Conservation (phyloP, 2,797 vertebrate genomes). For the Mustela erminea region DNA sequence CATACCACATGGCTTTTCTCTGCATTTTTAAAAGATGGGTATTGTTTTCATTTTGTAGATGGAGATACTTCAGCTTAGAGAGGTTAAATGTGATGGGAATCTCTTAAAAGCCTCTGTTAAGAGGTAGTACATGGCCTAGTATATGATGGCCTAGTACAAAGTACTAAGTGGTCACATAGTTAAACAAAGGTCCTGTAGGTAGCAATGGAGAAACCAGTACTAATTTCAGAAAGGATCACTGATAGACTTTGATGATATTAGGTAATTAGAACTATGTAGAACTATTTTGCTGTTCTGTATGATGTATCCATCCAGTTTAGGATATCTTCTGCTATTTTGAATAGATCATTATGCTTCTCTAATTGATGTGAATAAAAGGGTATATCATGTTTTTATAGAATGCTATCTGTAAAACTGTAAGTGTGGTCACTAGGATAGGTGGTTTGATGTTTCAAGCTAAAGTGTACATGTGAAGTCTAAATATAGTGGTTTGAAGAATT, state of each 20-base stretch:
- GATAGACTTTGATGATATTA: neutral
- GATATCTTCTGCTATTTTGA: neutral
- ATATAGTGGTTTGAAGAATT: conserved; percentile 37
- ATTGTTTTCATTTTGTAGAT: neutral
- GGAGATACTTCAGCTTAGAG: neutral
- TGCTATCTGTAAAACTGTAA: neutral
- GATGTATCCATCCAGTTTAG: neutral
- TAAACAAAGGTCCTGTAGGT: neutral
- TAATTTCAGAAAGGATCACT: neutral
- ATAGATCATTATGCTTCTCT: neutral
- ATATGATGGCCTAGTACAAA: neutral
- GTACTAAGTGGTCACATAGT: neutral
- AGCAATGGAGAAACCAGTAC: neutral
- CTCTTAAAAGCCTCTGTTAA: neutral
- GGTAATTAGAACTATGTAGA: neutral
- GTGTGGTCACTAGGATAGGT: neutral
- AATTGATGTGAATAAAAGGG: conserved; percentile 9
- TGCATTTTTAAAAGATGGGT: neutral
- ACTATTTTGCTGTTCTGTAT: neutral
- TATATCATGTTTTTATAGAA: neutral
- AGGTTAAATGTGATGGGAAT: neutral
- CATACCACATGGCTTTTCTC: neutral
- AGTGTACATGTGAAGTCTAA: neutral
- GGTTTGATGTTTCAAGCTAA: conserved; percentile 1
- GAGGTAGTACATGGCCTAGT: neutral